Evolutionary conservation across 2,113 vertebrate species (phyloP).

Genomic region (Arenaria interpres): DNA sequence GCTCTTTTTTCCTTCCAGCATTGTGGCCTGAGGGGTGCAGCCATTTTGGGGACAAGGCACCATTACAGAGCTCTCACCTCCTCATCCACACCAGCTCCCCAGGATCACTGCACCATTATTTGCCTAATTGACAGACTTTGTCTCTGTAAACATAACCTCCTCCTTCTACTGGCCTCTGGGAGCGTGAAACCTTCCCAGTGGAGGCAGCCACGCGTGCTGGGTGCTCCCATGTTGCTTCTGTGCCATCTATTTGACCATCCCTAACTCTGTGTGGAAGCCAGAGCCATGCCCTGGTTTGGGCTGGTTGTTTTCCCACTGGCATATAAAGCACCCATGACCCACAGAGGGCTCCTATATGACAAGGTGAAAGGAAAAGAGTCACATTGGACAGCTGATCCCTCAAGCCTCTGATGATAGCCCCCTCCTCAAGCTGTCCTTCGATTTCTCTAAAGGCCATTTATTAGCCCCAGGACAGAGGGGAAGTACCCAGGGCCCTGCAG

Average conservation of each 20-base stretch:
- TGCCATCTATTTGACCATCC: rapidly evolving
- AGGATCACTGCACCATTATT: background rate
- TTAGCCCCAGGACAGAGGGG: background rate
- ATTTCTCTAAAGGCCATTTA: background rate
- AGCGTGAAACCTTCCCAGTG: background rate
- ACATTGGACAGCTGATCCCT: background rate
- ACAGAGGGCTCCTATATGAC: background rate
- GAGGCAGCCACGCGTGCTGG: rapidly evolving
- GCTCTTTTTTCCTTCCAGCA: background rate
- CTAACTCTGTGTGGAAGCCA: too few relatives aligned
- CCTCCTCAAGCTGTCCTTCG: background rate
- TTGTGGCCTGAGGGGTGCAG: background rate
- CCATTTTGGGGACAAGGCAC: background rate
- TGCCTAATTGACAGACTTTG: background rate
- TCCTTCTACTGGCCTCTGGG: background rate
- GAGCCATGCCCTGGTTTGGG: rapidly evolving
- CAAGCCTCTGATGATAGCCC: background rate
- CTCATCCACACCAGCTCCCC: rapidly evolving
- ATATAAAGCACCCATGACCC: rapidly evolving
- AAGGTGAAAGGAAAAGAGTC: background rate
- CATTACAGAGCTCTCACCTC: background rate
- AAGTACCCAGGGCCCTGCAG: background rate
- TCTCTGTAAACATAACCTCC: background rate
- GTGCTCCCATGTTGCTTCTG: background rate
- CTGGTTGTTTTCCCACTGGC: background rate